Evolutionary conservation across 2,113 vertebrate species (phyloP).

Genomic region (Turnix velox): DNA sequence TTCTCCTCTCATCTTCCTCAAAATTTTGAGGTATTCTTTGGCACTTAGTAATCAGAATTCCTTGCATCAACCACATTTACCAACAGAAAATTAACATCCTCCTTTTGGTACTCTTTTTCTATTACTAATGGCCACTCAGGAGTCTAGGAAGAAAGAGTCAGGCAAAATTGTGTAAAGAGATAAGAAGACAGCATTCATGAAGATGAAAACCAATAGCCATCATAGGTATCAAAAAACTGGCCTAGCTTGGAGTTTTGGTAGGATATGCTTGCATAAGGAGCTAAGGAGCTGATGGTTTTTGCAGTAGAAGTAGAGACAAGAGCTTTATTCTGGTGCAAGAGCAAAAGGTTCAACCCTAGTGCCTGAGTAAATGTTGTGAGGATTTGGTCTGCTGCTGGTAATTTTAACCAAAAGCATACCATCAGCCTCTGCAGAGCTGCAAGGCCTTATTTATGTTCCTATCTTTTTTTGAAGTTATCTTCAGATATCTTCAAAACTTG

Average conservation of each 20-base stretch:
- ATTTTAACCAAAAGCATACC: not conserved
- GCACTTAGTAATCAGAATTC: fast-evolving
- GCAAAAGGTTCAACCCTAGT: not conserved
- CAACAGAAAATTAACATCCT: not conserved
- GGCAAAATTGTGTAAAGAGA: fast-evolving
- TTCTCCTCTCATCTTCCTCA: not conserved
- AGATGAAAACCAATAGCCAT: not conserved
- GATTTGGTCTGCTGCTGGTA: not conserved
- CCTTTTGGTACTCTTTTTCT: not conserved
- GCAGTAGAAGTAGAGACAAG: not conserved
- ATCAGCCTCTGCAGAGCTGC: not conserved
- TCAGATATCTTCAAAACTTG: not conserved
- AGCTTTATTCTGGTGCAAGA: not conserved
- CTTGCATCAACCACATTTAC: not conserved
- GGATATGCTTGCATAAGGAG: not conserved
- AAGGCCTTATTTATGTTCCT: not conserved
- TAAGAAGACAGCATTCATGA: not conserved
- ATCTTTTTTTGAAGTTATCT: not conserved
- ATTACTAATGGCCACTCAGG: not conserved
- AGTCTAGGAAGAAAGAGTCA: not conserved
- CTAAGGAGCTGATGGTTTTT: not conserved
- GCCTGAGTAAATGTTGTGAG: not conserved
- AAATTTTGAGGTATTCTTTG: not conserved
- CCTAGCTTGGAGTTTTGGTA: not conserved
- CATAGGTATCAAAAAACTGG: not conserved